Evolutionary conservation across 2,888 invertebrate species (phyloP), one percentile per base, ranked within the genome.

Genomic region (Kuschelorhynchus macadamiae): DNA sequence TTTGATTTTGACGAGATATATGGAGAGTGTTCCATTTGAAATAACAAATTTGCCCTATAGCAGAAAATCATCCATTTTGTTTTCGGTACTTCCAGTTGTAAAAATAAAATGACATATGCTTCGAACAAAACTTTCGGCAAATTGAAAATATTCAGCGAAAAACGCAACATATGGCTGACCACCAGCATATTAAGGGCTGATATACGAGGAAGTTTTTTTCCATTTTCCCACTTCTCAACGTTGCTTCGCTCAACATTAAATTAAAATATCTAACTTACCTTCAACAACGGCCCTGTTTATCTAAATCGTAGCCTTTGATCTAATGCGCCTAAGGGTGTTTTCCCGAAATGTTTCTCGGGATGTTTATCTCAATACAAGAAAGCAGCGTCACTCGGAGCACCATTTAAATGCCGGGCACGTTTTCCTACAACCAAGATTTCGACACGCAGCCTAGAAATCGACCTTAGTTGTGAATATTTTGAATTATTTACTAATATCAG

Each of bases 381-480:
- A 56, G 49, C 39, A 56, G 47, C 12, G 30, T 30, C 32, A 42
- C 49, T 42, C 49, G 39, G 18, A 20, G 57, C 49, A 46, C 30
- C 21, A 57, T 64, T 64, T 47, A 49, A 49, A 64, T n/a, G 49
- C 56, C 11, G 17, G 42, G 47, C 64, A 64, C 64, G 64, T 64
- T 42, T 20, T 17, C 25, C 20, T 44, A 62, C 53, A 55, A 32
- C 63, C 55, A 55, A 42, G 18, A 20, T 42, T 61, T 56, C 56
- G n/a, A 44, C 41, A 30, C 56, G 17, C 11, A 36, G 14, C 36
- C 36, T 20, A 36, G 11, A 20, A 7, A 25, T 25, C 25, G 3
- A n/a, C 33, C 33, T 7, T 7, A n/a, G 41, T 16, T 39, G 14
- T 16, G n/a, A 39, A 14, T 39, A n/a, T 39, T 39, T 39, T 39